These are phyloP conservation scores for Poeciliopsis retropinna DNA, from an alignment of 2,113 vertebrate genomes.

Conservation along the genomic window DNA sequence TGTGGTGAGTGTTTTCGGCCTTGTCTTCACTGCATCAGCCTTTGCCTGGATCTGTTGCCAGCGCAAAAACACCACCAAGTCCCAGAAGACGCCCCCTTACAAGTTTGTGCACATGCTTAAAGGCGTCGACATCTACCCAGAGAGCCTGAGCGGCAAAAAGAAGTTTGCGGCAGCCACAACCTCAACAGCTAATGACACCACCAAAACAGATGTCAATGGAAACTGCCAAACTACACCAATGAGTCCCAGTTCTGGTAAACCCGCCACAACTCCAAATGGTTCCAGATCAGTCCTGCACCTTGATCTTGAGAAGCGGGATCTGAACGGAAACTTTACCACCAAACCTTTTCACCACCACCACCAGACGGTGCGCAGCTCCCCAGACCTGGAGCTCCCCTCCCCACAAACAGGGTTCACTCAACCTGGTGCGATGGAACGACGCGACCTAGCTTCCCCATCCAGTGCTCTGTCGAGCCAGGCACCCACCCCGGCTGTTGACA, in stretches of 20 bases:
- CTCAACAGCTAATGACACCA: conserved; percentile 64
- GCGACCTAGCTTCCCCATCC: conserved; percentile 84
- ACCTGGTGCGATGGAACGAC: conserved; percentile 71
- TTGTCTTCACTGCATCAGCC: conserved; percentile 93
- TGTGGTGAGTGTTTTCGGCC: conserved; percentile 93
- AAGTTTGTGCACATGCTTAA: conserved; percentile 99
- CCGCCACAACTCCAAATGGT: conserved; percentile 69
- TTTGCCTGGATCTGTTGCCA: conserved; percentile 99
- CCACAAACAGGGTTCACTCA: conserved; percentile 83
- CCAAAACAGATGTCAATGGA: conserved; percentile 75
- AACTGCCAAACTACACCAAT: conserved; percentile 61
- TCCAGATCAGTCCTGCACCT: conserved; percentile 87
- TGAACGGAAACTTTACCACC: conserved; percentile 94
- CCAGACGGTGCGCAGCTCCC: conserved; percentile 85
- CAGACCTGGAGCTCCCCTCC: conserved; percentile 84
- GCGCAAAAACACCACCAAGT: conserved; percentile 93
- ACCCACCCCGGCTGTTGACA: conserved; percentile 81
- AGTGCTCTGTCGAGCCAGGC: conserved; percentile 88
- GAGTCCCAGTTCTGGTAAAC: conserved; percentile 63
- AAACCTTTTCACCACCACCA: conserved; percentile 78
- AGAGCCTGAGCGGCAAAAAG: conserved; percentile 93
- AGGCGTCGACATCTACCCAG: conserved; percentile 96
- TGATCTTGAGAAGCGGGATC: conserved; percentile 93
- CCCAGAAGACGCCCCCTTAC: conserved; percentile 93
- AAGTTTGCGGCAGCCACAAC: conserved; percentile 89